Conservation (phyloP, 2,113 vertebrate species). For the Sula dactylatra region DNA sequence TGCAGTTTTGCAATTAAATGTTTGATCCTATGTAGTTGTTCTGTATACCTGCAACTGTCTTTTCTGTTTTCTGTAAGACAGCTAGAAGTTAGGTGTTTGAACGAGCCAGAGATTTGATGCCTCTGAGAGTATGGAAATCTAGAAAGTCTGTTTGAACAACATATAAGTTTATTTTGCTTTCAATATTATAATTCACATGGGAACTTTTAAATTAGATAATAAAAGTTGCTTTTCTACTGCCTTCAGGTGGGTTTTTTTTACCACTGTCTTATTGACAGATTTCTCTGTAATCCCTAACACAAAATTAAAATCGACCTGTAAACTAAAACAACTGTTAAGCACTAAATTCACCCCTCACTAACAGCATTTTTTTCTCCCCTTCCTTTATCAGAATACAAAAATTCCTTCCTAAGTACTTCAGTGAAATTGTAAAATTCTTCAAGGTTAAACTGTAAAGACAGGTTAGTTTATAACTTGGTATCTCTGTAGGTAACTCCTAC, state of each 20-base stretch:
- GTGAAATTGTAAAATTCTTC: conserved; percentile 39
- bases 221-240: background rate
- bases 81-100: background rate
- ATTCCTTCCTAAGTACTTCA: conserved; percentile 38
- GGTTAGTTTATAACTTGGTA: background rate
- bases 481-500: background rate
- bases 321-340: conserved; percentile 65
- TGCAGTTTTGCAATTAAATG: background rate
- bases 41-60: background rate
- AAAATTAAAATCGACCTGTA: conserved; percentile 76
- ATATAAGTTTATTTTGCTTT: background rate
- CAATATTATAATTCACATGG: background rate
- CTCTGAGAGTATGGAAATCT: background rate
- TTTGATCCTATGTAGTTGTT: background rate
- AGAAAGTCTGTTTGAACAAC: background rate
- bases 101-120: background rate
- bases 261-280: conserved; percentile 63
- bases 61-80: background rate
- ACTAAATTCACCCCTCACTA: conserved; percentile 26
- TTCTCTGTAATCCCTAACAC: conserved; percentile 65
- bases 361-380: conserved; percentile 13
- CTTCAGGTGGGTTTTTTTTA: conserved; percentile 24
- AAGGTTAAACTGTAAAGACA: background rate
- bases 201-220: background rate
- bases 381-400: conserved; percentile 47